Conservation (phyloP, 2,113 vertebrate genomes). For the Puffinus mauretanicus region DNA sequence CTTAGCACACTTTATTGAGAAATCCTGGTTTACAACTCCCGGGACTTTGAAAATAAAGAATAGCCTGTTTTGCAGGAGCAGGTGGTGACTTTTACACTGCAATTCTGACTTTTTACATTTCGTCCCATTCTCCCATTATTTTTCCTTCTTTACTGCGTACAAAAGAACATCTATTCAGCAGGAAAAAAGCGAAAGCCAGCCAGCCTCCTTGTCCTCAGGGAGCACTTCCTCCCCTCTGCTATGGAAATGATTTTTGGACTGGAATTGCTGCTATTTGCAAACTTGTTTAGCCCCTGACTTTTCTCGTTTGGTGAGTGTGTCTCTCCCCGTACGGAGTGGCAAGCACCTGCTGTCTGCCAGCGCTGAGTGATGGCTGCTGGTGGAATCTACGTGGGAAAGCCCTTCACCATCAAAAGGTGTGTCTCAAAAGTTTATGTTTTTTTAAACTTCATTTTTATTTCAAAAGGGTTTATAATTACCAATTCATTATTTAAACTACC, state of each 20-base stretch:
- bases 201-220: slow-evolving; percentile 19
- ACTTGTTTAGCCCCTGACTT: slow-evolving; percentile 48
- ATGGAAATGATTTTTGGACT: slow-evolving; percentile 49
- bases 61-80: slow-evolving; percentile 8
- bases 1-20: slow-evolving; percentile 56
- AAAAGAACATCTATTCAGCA: neutral
- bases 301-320: slow-evolving; percentile 45
- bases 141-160: neutral
- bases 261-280: slow-evolving; percentile 52
- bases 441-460: slow-evolving; percentile 56
- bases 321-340: neutral
- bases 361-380: slow-evolving; percentile 21
- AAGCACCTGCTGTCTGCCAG: slow-evolving; percentile 42
- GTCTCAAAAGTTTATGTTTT: slow-evolving; percentile 28
- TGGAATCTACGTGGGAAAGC: slow-evolving; percentile 49
- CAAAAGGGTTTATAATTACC: slow-evolving; percentile 46
- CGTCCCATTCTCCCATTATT: neutral
- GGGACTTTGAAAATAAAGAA: slow-evolving; percentile 44
- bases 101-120: neutral
- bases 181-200: neutral
- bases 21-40: slow-evolving; percentile 44
- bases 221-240: slow-evolving; percentile 38
- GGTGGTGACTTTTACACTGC: neutral
- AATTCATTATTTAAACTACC: slow-evolving; percentile 62
- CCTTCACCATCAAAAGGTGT: slow-evolving; percentile 35